Base-by-base conservation (phyloP, 2,888 invertebrate species). In the Julus scanicus region DNA sequence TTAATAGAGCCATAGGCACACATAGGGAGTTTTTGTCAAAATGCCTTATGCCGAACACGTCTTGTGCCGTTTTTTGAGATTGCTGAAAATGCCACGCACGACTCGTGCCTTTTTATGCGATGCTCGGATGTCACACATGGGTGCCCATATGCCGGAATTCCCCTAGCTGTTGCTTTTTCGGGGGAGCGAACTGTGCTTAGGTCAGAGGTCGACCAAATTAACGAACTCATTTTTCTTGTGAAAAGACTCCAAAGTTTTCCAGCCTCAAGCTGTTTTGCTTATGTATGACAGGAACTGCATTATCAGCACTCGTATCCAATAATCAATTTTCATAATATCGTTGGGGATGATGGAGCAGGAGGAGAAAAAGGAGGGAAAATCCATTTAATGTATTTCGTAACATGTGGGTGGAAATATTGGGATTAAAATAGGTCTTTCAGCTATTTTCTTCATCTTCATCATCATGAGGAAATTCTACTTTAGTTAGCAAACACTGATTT, bases 271-370 rank as follows among this genome's bases (percentile, higher is more conserved):
- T 71, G 71, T 71, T 71, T 71, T 71, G 71, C 71, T 71, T 71
- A 71, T 71, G 29, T 29, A 29, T 71, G 71, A 71, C 71, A 29
- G 71, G 29, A 71, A 71, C 71, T 71, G 71, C 71, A 71, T 71
- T 71, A 71, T 71, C 71, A 71, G 71, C 71, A 71, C 71, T 71
- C 71, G 8, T 71, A 71, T 71, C 71, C 71, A 71, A 71, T 71
- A 71, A 71, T 71, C 71, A 71, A 71, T 71, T 71, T 71, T 71
- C 71, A 71, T 71, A 71, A 71, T 20, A 71, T 71, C 29, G 9
- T 8, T 13, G 71, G 29, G 71, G 29, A 29, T 5, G 44, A 44
- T 5, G 71, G 29, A n/a, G 13, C 3, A 17, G 53, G 53, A 11
- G 53, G 53, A 20, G 71, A n/a, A n/a, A n/a, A n/a, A 9, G 29